These are phyloP conservation scores for Alectoris magna DNA, from an alignment of 2,797 vertebrate species.

Conservation along the genomic window DNA sequence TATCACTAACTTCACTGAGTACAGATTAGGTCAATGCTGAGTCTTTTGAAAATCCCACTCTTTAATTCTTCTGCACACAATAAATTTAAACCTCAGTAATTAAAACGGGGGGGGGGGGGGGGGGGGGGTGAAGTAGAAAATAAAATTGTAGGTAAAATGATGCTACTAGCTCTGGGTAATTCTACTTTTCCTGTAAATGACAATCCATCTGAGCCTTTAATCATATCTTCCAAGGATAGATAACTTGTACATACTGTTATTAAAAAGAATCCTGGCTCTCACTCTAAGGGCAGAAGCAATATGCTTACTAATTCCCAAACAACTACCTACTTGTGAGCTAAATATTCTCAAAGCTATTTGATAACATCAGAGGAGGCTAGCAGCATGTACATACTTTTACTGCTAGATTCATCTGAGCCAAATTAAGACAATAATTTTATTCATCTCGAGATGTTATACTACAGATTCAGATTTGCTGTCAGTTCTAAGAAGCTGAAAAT, in stretches of 20 bases:
- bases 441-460: neutral
- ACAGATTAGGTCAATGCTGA: slow-evolving; percentile 60
- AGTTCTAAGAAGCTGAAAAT: neutral
- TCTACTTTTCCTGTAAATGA: neutral
- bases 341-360: neutral
- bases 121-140: neutral
- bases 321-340: neutral
- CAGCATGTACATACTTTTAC: neutral
- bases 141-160: slow-evolving; percentile 9
- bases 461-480: neutral
- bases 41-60: slow-evolving; percentile 67
- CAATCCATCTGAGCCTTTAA: neutral
- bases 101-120: neutral
- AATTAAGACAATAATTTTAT: neutral
- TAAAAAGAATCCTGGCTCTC: neutral
- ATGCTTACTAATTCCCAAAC: neutral
- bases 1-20: slow-evolving; percentile 68
- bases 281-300: neutral
- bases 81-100: slow-evolving; percentile 55
- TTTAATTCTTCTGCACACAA: slow-evolving; percentile 64
- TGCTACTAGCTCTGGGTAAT: neutral
- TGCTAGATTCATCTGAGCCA: neutral
- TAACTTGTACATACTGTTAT: neutral
- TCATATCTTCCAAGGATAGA: neutral
- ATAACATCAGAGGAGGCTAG: neutral